Evolutionary conservation across 2,888 invertebrate genomes (phyloP), one percentile per base, ranked within the genome.

Genomic region (Vesta saturnalis): DNA sequence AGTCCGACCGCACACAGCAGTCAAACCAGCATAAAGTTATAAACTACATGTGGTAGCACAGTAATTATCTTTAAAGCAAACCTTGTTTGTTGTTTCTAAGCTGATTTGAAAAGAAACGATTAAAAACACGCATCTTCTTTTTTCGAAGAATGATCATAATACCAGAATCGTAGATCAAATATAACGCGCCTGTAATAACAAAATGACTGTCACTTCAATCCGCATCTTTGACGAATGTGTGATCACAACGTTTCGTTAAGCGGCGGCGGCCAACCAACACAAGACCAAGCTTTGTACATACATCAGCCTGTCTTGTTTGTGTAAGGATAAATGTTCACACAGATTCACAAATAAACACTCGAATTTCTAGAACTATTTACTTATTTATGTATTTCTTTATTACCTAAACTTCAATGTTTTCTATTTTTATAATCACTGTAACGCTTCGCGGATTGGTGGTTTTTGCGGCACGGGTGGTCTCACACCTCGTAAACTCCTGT

Each of bases 321-420:
- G 77, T 80, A 78, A 77, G 76, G 75, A 76, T 79, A 78, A 78
- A 81, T 80, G 82, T 80, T 81, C 80, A 79, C 81, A 77, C 79
- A 77, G 77, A 78, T 80, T 82, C 80, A 82, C 82, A 83, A 83
- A 83, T 82, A 83, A 83, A 83, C 83, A 83, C 83, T 82, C 81
- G 82, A 79, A 79, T 82, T 83, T 83, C 83, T 81, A 81, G 83
- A 80, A 82, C 79, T 81, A 81, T 83, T 83, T 82, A 82, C 81
- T 81, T 83, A 82, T 83, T 83, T 83, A 80, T 78, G 79, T 79
- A 77, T 78, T 77, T 75, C 80, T 82, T 83, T 83, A 82, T 82
- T 81, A 79, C 81, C 74, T 70, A 72, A 68, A 75, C 73, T 77
- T 75, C 75, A 77, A 77, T 78, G 80, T 81, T 80, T 80, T 81